Evolutionary conservation across 2,888 invertebrate species (phyloP), one percentile per base, ranked within the genome.

Genomic region (Stegana nigrithorax): DNA sequence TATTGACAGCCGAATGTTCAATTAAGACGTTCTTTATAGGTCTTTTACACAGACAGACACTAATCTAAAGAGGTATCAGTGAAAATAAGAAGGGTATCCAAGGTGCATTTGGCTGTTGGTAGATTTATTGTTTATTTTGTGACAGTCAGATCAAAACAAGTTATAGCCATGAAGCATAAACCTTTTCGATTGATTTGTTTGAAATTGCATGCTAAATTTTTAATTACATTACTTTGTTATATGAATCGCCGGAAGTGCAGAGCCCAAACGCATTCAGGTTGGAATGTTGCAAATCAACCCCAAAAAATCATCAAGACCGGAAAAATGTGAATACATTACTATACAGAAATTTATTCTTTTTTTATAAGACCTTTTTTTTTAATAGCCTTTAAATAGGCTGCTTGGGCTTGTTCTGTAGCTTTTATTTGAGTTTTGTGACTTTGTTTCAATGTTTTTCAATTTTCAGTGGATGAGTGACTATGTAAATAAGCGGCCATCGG

Each of bases 171-270:
- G 67, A 69, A 56, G 42, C 29, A 64, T 60, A 67, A 70, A 67
- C 71, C 62, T 67, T 82, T 80, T 75, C 81, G 70, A 73, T 78
- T 79, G 82, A 82, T 81, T 81, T 80, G 74, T 70, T 81, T 75
- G 72, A 68, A 78, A 72, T 50, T 62, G 65, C 56, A 12, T 61
- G 59, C 26, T 27, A 12, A 17, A 26, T 39, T 36, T 29, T 29
- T 29, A 7, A 7, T 29, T 29, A 7, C 10, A 7, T 29, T 29
- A 7, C 10, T 39, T 39, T 39, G 39, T 39, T 14, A 14, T 17
- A 14, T 39, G 39, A 14, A 39, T 39, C 39, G 75, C 75, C 81
- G 80, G 81, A 80, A 80, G 71, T 75, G 75, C 75, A 72, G 57
- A 65, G 71, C 71, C 59, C 64, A 17, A 53, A 10, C 21, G 26